phyloP scores from a whole-genome alignment of 2,113 vertebrate species.

The Manacus vitellinus region DNA sequence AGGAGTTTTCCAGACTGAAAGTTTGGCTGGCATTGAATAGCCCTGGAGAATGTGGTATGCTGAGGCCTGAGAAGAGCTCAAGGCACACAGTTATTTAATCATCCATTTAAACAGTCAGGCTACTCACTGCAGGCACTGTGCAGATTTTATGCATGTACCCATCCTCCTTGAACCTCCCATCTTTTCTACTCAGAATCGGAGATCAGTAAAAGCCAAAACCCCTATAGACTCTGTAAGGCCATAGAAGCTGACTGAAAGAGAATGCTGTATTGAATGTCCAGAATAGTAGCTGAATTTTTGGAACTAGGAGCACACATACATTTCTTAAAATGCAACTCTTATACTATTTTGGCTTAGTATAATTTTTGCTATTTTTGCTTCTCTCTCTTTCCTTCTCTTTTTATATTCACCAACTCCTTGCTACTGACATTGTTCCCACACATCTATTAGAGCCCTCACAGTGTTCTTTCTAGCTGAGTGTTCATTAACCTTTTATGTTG shows the following conservation, averaged over 20 bases:
- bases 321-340: neutral
- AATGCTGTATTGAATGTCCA: neutral
- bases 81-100: neutral
- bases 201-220: neutral
- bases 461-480: neutral
- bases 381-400: neutral
- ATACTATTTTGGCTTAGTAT: neutral
- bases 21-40: neutral
- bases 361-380: neutral
- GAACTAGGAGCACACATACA: neutral
- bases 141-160: neutral
- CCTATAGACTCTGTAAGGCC: neutral
- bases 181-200: neutral
- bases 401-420: neutral
- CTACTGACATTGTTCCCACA: neutral
- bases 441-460: neutral
- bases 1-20: neutral
- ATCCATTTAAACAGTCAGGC: neutral
- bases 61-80: neutral
- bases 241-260: neutral
- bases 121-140: neutral
- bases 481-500: neutral
- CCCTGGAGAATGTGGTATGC: accelerated
- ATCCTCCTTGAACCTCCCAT: neutral
- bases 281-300: neutral